Conservation (phyloP, 1,140 invertebrate genomes). For the Nasonia longicornis region DNA sequence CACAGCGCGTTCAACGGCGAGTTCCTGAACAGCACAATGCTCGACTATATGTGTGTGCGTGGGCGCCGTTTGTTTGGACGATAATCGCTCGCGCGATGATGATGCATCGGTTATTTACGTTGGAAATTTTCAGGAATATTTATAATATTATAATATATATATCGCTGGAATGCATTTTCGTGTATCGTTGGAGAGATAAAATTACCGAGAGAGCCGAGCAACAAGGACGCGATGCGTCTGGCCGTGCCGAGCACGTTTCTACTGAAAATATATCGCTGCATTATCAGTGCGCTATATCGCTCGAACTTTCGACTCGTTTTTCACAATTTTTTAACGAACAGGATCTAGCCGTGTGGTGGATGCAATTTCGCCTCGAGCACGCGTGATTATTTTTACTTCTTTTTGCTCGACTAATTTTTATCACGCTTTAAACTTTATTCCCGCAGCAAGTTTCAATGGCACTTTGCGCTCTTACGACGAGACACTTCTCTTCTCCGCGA, state of each 20-base stretch:
- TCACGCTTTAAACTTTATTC: background rate
- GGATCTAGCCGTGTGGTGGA: background rate
- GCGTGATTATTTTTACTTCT: too few species aligned
- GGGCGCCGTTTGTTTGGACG: constrained; percentile 7
- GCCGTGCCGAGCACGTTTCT: background rate
- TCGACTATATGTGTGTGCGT: background rate
- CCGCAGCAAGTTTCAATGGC: background rate
- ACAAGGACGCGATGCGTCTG: background rate
- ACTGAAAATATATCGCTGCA: background rate
- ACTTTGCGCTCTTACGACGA: background rate
- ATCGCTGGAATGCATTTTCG: background rate
- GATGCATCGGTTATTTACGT: constrained; percentile 19
- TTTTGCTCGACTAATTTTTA: background rate
- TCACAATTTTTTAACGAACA: background rate
- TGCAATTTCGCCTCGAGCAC: background rate
- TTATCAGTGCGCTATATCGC: too few species aligned
- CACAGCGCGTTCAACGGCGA: too few species aligned
- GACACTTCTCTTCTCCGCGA: background rate
- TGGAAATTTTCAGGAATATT: constrained; percentile 30
- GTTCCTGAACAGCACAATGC: background rate
- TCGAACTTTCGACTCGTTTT: background rate
- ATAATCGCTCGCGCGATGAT: constrained; percentile 2
- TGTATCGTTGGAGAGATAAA: background rate
- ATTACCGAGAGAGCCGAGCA: background rate
- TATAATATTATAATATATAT: background rate